These are phyloP conservation scores for Clamator glandarius DNA, from an alignment of 2,797 vertebrate species.

Conservation along the genomic window DNA sequence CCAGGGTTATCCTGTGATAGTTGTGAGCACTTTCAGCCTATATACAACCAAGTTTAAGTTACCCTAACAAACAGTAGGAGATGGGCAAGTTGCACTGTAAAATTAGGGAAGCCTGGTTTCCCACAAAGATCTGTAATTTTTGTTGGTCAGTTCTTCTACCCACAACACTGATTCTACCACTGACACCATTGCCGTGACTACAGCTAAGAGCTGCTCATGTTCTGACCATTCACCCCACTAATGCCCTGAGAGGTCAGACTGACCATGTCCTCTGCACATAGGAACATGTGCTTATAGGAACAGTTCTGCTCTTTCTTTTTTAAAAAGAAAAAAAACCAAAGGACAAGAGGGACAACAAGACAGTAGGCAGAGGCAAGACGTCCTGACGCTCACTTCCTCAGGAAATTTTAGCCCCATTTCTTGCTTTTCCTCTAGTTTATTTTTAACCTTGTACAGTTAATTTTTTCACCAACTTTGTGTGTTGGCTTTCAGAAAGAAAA, in stretches of 20 bases:
- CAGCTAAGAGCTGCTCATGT: fast-evolving
- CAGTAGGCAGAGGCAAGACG: background rate
- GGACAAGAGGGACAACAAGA: background rate
- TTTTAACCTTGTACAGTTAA: background rate
- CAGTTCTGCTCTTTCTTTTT: background rate
- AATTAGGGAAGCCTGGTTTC: background rate
- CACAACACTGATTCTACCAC: background rate
- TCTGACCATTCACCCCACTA: fast-evolving
- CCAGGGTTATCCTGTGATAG: too few relatives aligned
- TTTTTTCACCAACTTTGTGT: background rate
- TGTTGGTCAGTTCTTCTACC: background rate
- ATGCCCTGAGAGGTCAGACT: background rate
- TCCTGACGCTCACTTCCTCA: background rate
- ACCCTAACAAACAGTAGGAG: background rate
- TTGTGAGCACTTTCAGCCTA: background rate
- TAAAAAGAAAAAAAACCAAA: too few relatives aligned
- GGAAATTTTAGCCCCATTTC: background rate
- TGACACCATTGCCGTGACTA: background rate
- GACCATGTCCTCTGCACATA: background rate
- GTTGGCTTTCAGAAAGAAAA: background rate
- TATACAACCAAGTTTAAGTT: background rate
- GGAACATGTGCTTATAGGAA: too few relatives aligned
- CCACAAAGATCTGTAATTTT: background rate
- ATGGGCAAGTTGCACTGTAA: background rate
- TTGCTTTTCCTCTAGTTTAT: background rate